Evolutionary conservation across 2,888 invertebrate species (phyloP), one percentile per base, ranked within the genome.

Genomic region (Dasysyrphus albostriatus): DNA sequence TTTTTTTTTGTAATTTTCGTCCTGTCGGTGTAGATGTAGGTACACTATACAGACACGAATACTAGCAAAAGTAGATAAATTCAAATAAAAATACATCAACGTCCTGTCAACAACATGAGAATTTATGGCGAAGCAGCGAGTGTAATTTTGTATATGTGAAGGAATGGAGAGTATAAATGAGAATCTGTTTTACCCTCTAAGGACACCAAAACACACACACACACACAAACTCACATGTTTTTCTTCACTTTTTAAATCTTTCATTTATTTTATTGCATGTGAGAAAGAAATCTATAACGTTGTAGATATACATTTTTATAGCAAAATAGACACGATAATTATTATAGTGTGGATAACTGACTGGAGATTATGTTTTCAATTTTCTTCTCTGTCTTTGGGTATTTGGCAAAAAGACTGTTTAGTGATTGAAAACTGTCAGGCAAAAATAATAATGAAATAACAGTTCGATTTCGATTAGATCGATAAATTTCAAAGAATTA

Each of bases 141-240:
- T 78, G 54, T 74, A 56, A 75, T 29, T 63, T 44, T 44, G 24
- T 29, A 65, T 80, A 67, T 72, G 59, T 67, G 80, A 76, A 72
- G 75, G 75, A 80, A 76, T 84, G 59, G 65, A 75, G 51, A 59
- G 58, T 32, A 24, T 42, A 72, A 67, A 76, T 76, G 51, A 83
- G 79, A 61, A 39, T 12, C 16, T 42, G 8, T 24, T 3, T 12
- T 24, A 24, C 10, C 32, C 58, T 58, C 34, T 4, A 24, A 42
- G 61, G 14, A 39, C 39, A 61, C 3, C 24, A 24, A 61, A 61
- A 61, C 8, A 58, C n/a, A 19, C 39, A 61, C 7, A 61, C 8
- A 58, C n/a, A 19, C 39, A 61, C 7, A 61, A 19, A 42, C 39
- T 24, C 24, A 59, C 34, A 16, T 29, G 3, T 56, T 34, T 16